Conservation (phyloP, 2,888 invertebrate species). For the Eristalis tenax region DNA sequence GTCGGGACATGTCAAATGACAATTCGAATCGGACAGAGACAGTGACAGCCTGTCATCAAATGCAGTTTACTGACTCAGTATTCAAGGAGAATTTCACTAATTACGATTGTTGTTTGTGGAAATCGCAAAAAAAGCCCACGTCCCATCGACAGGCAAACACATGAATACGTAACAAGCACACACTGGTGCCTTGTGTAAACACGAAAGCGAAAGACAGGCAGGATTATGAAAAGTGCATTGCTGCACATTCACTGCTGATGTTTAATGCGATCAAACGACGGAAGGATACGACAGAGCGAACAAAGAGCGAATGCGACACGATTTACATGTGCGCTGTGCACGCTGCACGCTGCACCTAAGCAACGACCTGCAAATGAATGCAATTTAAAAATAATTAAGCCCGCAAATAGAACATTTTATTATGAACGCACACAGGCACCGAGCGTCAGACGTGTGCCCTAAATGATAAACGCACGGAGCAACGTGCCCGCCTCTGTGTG, state of each 20-base stretch:
- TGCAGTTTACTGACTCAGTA: conserved; percentile 16
- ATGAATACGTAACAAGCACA: conserved; percentile 14
- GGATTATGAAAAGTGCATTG: conserved; percentile 13
- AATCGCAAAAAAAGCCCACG: conserved; percentile 33
- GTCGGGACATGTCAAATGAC: neutral
- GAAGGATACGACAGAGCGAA: conserved; percentile 14
- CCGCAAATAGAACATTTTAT: conserved; percentile 55
- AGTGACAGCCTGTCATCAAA: conserved; percentile 16
- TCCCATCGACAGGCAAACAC: neutral
- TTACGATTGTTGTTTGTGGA: conserved; percentile 53
- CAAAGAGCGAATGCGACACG: conserved; percentile 13
- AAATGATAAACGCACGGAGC: neutral
- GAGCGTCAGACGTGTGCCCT: neutral
- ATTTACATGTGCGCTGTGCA: conserved; percentile 15
- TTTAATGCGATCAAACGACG: conserved; percentile 48
- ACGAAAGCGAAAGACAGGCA: neutral
- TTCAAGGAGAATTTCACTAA: conserved; percentile 50
- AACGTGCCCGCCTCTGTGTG: neutral
- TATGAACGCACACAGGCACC: conserved; percentile 6
- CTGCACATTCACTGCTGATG: conserved; percentile 18
- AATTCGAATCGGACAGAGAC: neutral
- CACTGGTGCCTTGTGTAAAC: neutral
- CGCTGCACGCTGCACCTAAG: neutral
- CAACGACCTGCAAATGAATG: conserved; percentile 49
- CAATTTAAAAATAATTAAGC: conserved; percentile 68